phyloP scores from a whole-genome alignment of 2,888 invertebrate species.

The Nymphalis urticae region DNA sequence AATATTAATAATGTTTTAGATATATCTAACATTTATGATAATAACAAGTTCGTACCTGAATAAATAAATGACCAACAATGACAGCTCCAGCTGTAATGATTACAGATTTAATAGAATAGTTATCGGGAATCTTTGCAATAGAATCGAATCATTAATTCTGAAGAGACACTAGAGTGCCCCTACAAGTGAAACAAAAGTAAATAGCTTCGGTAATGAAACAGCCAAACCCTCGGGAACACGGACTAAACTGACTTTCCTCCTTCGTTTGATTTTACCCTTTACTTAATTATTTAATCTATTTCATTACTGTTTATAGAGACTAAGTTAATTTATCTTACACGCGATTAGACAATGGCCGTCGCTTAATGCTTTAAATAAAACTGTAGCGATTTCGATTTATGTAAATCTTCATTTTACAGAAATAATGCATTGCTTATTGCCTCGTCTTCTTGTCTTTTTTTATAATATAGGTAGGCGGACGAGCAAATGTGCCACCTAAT shows the following conservation, averaged over 20 bases:
- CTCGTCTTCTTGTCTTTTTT: too few species aligned
- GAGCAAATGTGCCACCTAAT: too few species aligned
- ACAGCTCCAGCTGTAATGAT: not conserved
- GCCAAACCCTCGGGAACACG: not conserved
- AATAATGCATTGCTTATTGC: too few species aligned
- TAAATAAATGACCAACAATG: too few species aligned
- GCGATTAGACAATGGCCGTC: too few species aligned
- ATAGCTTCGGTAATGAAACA: conserved; percentile 6
- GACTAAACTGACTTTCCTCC: not conserved
- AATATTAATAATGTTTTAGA: too few species aligned
- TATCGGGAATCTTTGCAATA: not conserved
- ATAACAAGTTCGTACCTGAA: too few species aligned
- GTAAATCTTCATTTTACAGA: too few species aligned
- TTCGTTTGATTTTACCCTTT: not conserved
- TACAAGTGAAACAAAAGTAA: conserved; percentile 1
- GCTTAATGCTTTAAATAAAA: too few species aligned
- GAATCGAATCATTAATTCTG: conserved; percentile 1
- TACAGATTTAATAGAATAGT: not conserved
- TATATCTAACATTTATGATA: too few species aligned
- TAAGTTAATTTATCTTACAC: not conserved
- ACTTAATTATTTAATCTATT: not conserved
- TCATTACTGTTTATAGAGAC: not conserved
- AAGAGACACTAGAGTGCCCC: not conserved
- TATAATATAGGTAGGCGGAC: too few species aligned
- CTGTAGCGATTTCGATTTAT: too few species aligned